Evolutionary conservation across 2,113 vertebrate genomes (phyloP).

Genomic region (Corvus cornix): DNA sequence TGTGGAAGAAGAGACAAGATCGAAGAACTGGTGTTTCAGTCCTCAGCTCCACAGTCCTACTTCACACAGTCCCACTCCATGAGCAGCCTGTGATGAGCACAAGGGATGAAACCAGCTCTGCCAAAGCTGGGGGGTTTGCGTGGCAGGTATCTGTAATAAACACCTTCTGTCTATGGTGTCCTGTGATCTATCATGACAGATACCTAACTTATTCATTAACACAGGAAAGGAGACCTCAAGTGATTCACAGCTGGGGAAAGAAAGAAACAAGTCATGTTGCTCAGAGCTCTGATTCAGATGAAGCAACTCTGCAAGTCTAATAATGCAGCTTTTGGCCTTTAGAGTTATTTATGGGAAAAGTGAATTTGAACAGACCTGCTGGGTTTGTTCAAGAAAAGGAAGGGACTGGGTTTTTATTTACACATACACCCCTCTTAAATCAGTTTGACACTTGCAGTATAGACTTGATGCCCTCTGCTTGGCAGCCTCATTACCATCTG

Average conservation of each 20-base stretch:
- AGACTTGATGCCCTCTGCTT: background rate
- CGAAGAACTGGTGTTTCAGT: background rate
- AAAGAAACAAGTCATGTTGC: background rate
- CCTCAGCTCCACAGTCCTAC: background rate
- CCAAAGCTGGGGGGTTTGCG: background rate
- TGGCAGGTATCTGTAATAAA: background rate
- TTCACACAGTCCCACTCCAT: background rate
- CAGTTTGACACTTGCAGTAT: background rate
- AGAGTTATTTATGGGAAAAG: background rate
- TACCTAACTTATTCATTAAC: background rate
- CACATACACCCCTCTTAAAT: background rate
- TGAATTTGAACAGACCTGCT: background rate
- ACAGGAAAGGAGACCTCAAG: background rate
- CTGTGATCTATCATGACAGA: background rate
- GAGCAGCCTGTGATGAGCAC: background rate
- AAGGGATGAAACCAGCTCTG: background rate
- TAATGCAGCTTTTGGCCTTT: background rate
- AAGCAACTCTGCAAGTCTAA: slow-evolving; percentile 6
- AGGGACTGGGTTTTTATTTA: background rate
- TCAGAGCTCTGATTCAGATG: background rate
- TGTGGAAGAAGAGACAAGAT: background rate
- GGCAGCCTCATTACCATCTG: background rate
- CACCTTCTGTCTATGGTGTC: background rate
- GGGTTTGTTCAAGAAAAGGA: background rate
- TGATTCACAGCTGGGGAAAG: background rate